Evolutionary conservation across 2,888 invertebrate species (phyloP), one percentile per base, ranked within the genome.

Genomic region (Empis stercorea): DNA sequence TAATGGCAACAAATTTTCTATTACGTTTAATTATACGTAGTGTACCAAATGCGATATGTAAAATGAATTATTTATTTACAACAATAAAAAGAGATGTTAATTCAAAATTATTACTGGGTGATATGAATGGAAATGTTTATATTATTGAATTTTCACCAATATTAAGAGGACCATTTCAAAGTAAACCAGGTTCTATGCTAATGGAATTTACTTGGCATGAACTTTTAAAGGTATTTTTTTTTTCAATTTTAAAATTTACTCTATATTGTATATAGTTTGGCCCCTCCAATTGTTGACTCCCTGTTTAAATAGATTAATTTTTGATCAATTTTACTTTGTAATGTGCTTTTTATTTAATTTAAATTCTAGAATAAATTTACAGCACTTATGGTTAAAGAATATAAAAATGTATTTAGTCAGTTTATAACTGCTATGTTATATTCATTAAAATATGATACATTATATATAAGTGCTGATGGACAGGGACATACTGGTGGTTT

Each of bases 1-100:
- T 80, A 41, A 79, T 79, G 16, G 84, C 81, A 7, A 77, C 77
- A 48, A 83, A 81, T 47, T 87, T 87, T 63, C 78, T 79, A 37
- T 70, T 85, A 39, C 74, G 84, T 56, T 74, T 85, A 47, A 73
- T 81, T 54, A 79, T 89, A 52, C 76, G 78, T 1, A 81, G 80
- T 49, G 73, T 68, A 43, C 67, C 67, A 0, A 61, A 51, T 53
- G 62, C 66, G 0, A 62, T 67, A 9, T 60, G 58, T 46, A 55
- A 59, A 42, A 63, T 66, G 62, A 52, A 59, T n/a, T 68, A 67
- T 47, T 56, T 56, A 36, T 63, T 57, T 32, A 57, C 59, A 48
- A 52, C 58, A 34, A 59, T 52, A 10, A 56, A 58, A 1, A 56
- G 58, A 1, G 57, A 56, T 32, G 47, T 48, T 0, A 52, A 56